Evolutionary conservation across 1,140 invertebrate genomes (phyloP), one percentile per base, ranked within the genome.

Genomic region (Papilio machaon): DNA sequence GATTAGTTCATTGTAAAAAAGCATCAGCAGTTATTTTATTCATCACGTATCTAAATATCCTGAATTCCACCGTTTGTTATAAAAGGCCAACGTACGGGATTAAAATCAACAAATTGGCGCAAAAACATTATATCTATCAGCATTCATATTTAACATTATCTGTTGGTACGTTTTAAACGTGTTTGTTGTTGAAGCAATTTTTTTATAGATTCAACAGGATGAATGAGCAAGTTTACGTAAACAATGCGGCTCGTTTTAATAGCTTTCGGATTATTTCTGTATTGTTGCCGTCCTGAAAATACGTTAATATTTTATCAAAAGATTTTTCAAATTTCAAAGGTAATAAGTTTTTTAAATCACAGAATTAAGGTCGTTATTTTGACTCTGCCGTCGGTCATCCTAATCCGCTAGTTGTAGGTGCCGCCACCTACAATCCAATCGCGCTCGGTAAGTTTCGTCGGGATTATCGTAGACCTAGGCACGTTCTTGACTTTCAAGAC

Each of bases 131-230:
- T 70, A 70, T 70, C 64, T 38, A 70, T 70, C 64, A 35, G 64
- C n/a, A 35, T 70, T 67, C 64, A 67, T 67, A 35, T 35, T 38
- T 5, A 35, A 35, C 64, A 64, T 30, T 64, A 64, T 64, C 52
- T 54, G 52, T 64, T 19, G 10, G 64, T 70, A 70, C 30, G 64
- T 38, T 70, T 64, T 38, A 17, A 70, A 70, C 52, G n/a, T 35
- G 74, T 76, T 52, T 76, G 43, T 76, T 76, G 23, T 76, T 52
- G 17, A n/a, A 76, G 19, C 74, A 47, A 47, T 23, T 70, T 52
- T 76, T 76, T 58, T 58, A 58, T 47, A 76, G 43, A 76, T 49
- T 19, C 74, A 52, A 54, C 74, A 30, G 74, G 74, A 76, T 52
- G 74, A 52, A 76, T 52, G 74, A 47, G 73, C 38, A 47, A 47